Evolutionary conservation across 2,888 invertebrate genomes (phyloP), one percentile per base, ranked within the genome.

Genomic region (Drosophila emarginata): DNA sequence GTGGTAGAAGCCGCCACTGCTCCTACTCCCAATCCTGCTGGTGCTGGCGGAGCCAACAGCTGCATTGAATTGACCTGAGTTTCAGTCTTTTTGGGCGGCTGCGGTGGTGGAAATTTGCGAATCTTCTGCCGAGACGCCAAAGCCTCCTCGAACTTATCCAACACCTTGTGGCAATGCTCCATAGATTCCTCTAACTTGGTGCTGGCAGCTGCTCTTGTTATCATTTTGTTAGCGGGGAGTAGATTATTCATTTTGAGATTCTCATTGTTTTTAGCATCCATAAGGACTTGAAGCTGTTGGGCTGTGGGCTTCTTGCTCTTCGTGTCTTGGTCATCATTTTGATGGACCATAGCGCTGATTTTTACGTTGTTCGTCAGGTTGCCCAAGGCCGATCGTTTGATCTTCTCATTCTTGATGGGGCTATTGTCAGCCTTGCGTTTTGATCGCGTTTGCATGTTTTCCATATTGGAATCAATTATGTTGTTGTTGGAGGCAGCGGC

Each of bases 361-460:
- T 89, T 89, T 7, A 89, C 90, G 76, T 92, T 91, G 74, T 97
- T 97, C 59, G 97, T 96, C 77, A 97, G 94, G 91, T 97, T 97
- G 71, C 96, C 96, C 89, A 98, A 94, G 2, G 97, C 97, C 50
- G 96, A 95, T 84, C 97, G 93, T 91, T 97, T 97, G 4, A 94
- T 94, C 59, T 93, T 94, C 78, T 94, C 94, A 89, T 95, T 95
- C 91, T 96, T 96, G 52, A 94, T 89, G 4, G 96, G 96, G 64
- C 96, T 96, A 74, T 94, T 94, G 52, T 95, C 95, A 1, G 97
- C 97, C 93, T 97, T 97, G 88, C 97, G 93, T 91, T 97, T 97
- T 59, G 93, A 93, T 54, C 91, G 87, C 54, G 90, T 90, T 59
- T 88, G 87, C 56, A 86, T 77, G 15, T 89, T 79, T 51, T 89